phyloP scores from a whole-genome alignment of 92 coral and sea anemone genomes.

The Ricordea florida region DNA sequence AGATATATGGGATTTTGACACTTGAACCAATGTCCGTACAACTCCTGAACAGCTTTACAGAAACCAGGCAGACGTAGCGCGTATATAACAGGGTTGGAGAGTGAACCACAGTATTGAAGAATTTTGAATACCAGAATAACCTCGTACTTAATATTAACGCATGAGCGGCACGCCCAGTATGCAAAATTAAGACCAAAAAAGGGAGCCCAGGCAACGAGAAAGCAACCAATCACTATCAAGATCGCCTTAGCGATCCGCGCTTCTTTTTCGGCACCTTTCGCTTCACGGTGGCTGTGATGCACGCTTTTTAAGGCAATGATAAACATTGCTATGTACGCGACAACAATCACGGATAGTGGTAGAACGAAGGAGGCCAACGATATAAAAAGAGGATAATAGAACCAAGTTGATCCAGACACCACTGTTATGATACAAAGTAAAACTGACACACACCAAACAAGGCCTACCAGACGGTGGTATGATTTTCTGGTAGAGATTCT shows the following conservation, averaged over 20 bases:
- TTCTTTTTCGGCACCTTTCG: slow-evolving; percentile 31
- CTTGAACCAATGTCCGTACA: slow-evolving; percentile 5
- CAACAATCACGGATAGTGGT: slow-evolving; percentile 42
- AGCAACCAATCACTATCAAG: slow-evolving; percentile 49
- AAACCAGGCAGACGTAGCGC: slow-evolving; percentile 52
- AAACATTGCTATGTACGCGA: slow-evolving; percentile 56
- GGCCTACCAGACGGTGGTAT: slow-evolving; percentile 23
- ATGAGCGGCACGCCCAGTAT: slow-evolving; percentile 59
- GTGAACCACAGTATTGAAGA: slow-evolving; percentile 60
- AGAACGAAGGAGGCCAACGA: slow-evolving; percentile 32
- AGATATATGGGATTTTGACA: slow-evolving; percentile 1
- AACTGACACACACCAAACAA: slow-evolving; percentile 47
- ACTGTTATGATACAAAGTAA: slow-evolving; percentile 36
- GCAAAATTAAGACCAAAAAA: slow-evolving; percentile 58
- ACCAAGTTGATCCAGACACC: slow-evolving; percentile 43
- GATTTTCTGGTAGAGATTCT: slow-evolving; percentile 46
- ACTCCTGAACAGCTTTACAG: slow-evolving; percentile 34
- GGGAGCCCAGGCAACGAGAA: slow-evolving; percentile 60
- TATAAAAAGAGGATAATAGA: slow-evolving; percentile 36
- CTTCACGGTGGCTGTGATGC: slow-evolving; percentile 14
- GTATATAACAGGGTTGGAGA: slow-evolving; percentile 58
- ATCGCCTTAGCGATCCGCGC: slow-evolving; percentile 55
- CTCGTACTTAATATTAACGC: slow-evolving; percentile 40
- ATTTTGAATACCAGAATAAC: slow-evolving; percentile 53
- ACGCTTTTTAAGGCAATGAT: slow-evolving; percentile 43